Evolutionary conservation across 2,113 vertebrate species (phyloP), one percentile per base, ranked within the genome.

Genomic region (Hystrix brachyura): DNA sequence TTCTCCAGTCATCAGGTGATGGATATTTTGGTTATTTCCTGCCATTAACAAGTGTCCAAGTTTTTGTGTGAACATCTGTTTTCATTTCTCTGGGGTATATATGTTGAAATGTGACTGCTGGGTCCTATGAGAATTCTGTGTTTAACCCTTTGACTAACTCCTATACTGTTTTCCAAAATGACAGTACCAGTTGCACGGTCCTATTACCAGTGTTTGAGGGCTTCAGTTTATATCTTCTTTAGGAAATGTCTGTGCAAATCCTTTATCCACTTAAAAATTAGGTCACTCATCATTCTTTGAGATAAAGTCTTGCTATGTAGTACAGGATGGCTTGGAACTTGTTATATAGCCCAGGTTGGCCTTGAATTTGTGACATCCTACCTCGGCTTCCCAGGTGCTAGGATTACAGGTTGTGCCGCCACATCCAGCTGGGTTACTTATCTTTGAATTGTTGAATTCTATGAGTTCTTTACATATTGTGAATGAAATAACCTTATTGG

Each of bases 381-480:
- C 17, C 62, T 29, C 23, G 29, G 23, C 62, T 25, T 64, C 27
- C 62, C 23, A 29, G 10, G 62, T 64, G 62, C 23, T 64, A 12
- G 27, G 27, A 29, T 64, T 64, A 29, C 3, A 64, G 62, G 19
- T 29, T 64, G 62, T 64, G 62, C 27, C 62, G 21, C 17, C 59
- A 60, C 59, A 60, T 60, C 59, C 59, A 21, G 59, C 59, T 57
- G 55, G 55, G 12, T 38, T 64, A 23, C 29, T 83, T 83, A 19
- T 84, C 15, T 78, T 57, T 15, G 15, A 57, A 57, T 57, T 71
- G 34, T 69, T 84, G 53, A 90, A 55, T 90, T 85, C 6, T 93
- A 90, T 60, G 34, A 71, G 29, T 79, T 87, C 10, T 93, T 51
- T 95, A 53, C 19, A 62, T 84, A 89, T 90, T 84, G 43, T 89